Evolutionary conservation across 2,888 invertebrate species (phyloP).

Genomic region (Hemicrepidius hirtus): DNA sequence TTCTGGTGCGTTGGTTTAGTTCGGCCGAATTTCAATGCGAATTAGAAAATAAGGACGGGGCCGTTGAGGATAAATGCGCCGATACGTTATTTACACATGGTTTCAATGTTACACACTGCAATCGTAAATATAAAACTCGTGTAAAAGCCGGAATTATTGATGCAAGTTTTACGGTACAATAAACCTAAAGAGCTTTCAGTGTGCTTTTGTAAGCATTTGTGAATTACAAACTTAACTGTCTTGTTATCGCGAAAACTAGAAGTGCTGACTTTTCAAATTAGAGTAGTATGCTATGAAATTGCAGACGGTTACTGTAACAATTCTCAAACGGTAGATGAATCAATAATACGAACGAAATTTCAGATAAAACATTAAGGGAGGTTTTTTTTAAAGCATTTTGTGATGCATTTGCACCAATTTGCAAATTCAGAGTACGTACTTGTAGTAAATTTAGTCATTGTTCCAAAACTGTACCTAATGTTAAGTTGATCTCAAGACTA

Average conservation of each 20-base stretch:
- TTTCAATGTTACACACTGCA: constrained; percentile 21
- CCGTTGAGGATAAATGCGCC: constrained; percentile 13
- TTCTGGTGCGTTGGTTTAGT: not conserved
- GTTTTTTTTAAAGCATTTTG: no score
- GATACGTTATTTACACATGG: constrained; percentile 32
- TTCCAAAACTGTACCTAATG: no score
- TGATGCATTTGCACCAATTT: no score
- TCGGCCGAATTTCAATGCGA: not conserved
- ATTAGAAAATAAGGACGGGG: constrained; percentile 19
- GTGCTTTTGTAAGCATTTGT: not conserved
- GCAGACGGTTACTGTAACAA: no score
- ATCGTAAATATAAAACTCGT: constrained; percentile 27
- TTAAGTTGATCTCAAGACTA: no score
- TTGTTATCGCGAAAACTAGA: not conserved
- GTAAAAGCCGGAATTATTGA: constrained; percentile 26
- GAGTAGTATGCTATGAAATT: no score
- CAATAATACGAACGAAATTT: no score
- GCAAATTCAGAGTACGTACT: no score
- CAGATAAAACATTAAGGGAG: no score
- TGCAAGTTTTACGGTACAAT: constrained; percentile 5
- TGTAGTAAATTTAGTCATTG: no score
- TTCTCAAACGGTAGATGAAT: no score
- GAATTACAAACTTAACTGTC: constrained; percentile 5
- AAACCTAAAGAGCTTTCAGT: constrained; percentile 12
- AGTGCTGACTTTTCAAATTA: not conserved